Conservation (phyloP, 2,888 invertebrate species). For the Drosophila melanosoma region DNA sequence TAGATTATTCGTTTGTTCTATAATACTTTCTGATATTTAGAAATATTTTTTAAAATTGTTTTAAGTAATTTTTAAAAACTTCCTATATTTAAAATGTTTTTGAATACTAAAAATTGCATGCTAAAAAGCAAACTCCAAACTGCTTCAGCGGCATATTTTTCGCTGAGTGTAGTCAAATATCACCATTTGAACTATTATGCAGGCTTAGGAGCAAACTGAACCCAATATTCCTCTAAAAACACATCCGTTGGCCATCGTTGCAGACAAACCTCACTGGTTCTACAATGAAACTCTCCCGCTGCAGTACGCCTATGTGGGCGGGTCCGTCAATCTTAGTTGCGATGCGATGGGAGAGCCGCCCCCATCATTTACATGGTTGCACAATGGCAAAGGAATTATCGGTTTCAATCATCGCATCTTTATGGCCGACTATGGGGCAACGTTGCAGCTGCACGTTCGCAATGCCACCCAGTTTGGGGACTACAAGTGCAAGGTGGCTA, state of each 20-base stretch:
- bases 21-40: not conserved
- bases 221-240: slow-evolving; percentile 5
- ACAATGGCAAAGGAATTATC: slow-evolving; percentile 81
- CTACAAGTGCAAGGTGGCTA: slow-evolving; percentile 87
- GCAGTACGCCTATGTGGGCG: slow-evolving; percentile 85
- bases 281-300: slow-evolving; percentile 77
- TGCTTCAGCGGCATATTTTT: not conserved
- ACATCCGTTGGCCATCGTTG: slow-evolving; percentile 7
- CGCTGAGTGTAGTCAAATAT: slow-evolving; percentile 7
- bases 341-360: slow-evolving; percentile 86
- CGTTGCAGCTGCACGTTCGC: slow-evolving; percentile 81
- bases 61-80: not conserved
- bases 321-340: slow-evolving; percentile 88
- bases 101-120: not conserved
- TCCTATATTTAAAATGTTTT: not conserved
- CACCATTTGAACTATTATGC: slow-evolving; percentile 21
- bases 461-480: slow-evolving; percentile 85
- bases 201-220: slow-evolving; percentile 4
- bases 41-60: not conserved
- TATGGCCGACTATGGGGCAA: slow-evolving; percentile 82
- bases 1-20: not conserved
- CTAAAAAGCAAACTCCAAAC: not conserved
- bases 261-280: slow-evolving; percentile 84
- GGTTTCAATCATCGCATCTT: slow-evolving; percentile 83
- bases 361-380: slow-evolving; percentile 86